Percentiles rank a stretch among this genome's conserved stretches.
Evolutionary conservation across 1,140 invertebrate genomes (phyloP).

Genomic region (Diorhabda elongata): DNA sequence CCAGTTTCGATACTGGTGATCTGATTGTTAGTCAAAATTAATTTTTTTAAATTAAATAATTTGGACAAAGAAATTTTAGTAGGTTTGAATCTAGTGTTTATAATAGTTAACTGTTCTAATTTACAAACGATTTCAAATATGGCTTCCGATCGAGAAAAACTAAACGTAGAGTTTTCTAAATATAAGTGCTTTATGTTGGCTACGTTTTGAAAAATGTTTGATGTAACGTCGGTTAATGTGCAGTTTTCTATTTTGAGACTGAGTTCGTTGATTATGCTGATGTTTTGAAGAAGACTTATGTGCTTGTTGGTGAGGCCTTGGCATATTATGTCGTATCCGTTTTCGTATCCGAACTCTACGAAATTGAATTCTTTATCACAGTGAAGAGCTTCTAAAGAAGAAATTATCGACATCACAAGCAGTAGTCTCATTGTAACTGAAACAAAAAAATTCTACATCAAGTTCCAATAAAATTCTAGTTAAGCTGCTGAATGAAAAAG

Average conservation of each 20-base stretch:
- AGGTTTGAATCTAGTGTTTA: constrained; percentile 27
- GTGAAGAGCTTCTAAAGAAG: constrained; percentile 16
- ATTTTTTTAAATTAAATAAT: constrained; percentile 29
- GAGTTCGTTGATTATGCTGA: constrained; percentile 39
- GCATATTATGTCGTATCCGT: constrained; percentile 41
- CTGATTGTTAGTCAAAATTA: constrained; percentile 33
- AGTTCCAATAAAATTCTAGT: too few species aligned
- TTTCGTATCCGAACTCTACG: constrained; percentile 33
- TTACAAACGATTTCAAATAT: constrained; percentile 28
- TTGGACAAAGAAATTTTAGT: constrained; percentile 24
- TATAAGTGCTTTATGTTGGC: constrained; percentile 31
- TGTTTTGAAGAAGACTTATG: constrained; percentile 32
- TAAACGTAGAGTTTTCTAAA: constrained; percentile 30
- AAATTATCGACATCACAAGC: constrained; percentile 1
- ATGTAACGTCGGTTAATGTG: constrained; percentile 27
- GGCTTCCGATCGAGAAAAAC: constrained; percentile 19
- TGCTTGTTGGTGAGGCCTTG: constrained; percentile 29
- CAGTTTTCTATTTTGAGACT: constrained; percentile 37
- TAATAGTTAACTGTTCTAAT: constrained; percentile 25
- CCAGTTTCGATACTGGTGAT: constrained; percentile 20
- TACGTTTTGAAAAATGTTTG: constrained; percentile 34
- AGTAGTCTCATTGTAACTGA: constrained; percentile 20
- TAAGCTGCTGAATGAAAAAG: too few species aligned
- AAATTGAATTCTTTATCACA: constrained; percentile 39
- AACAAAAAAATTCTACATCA: constrained; percentile 15